Evolutionary conservation across 2,797 vertebrate genomes (phyloP), one percentile per base, ranked within the genome.

Genomic region (Psittacula echo): DNA sequence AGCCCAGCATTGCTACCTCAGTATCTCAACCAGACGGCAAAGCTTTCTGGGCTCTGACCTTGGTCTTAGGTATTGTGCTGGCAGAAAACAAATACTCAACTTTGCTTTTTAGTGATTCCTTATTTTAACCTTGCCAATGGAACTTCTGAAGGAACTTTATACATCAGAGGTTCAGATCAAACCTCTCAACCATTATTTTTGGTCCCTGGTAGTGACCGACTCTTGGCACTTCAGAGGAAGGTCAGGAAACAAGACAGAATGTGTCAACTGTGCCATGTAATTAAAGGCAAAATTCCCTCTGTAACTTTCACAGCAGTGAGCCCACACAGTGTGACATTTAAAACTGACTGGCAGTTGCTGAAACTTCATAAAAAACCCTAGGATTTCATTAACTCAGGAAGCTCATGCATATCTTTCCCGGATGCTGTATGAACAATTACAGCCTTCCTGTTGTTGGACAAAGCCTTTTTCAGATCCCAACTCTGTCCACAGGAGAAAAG

Each of bases 401-500:
- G 85, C 53, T 86, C 87, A 81, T 86, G 87, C 83, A 68, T 96
- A 94, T 90, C 85, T 94, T 91, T 90, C 79, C 87, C 60, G 88
- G 93, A 97, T 85, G 39, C 73, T 90, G 88, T 87, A 87, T 60
- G 92, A 94, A 95, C 93, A 96, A 93, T 95, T 70, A 37, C 75
- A 84, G 74, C 88, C 65, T 95, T 97, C 94, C 92, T 94, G 94
- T 92, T 93, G 54, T 64, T 93, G 86, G 86, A 92, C 88, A 85
- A 96, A 96, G 77, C 41, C 64, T 87, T 89, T 88, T 84, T 79
- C 74, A 76, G 86, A 87, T 81, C 74, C 56, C 87, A 94, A 64
- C 47, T 90, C 74, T 85, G 77, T 95, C 83, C 20, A 7, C 44
- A 60, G 44, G 48, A 85, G 74, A 90, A 93, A 19, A 29, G 79